phyloP scores from a whole-genome alignment of 2,888 invertebrate species.

The Phengaris alcon region DNA sequence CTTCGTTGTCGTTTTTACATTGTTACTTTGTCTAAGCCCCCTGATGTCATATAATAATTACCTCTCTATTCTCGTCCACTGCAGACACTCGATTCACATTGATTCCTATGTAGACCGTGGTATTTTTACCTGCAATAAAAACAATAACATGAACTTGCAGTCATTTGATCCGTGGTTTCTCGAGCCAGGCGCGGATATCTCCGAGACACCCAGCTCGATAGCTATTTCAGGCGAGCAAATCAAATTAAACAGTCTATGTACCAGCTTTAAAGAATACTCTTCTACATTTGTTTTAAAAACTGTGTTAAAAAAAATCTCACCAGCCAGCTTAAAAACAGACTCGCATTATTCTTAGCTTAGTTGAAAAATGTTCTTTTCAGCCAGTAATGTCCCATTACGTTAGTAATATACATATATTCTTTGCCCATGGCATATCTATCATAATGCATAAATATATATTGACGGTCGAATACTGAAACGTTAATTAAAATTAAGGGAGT shows the following conservation, averaged over 20 bases:
- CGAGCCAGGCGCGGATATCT: slow-evolving; percentile 43
- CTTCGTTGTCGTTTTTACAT: too few relatives aligned
- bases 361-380: too few relatives aligned
- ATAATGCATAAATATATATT: too few relatives aligned
- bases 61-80: slow-evolving; percentile 83
- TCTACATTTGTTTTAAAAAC: background rate
- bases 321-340: background rate
- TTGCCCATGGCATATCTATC: too few relatives aligned
- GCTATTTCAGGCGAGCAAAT: slow-evolving; percentile 28
- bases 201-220: slow-evolving; percentile 36
- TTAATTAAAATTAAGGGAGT: too few relatives aligned
- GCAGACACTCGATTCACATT: slow-evolving; percentile 82
- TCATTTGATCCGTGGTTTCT: slow-evolving; percentile 39
- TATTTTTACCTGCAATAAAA: slow-evolving; percentile 74
- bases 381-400: too few relatives aligned
- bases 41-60: slow-evolving; percentile 47
- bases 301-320: background rate
- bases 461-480: too few relatives aligned
- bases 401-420: too few relatives aligned
- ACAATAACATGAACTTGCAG: slow-evolving; percentile 41
- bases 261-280: background rate
- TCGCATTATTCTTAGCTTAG: too few relatives aligned
- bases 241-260: background rate
- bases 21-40: too few relatives aligned
- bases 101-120: slow-evolving; percentile 80